Conservation (phyloP, 1,140 invertebrate species). For the Nomia melanderi region DNA sequence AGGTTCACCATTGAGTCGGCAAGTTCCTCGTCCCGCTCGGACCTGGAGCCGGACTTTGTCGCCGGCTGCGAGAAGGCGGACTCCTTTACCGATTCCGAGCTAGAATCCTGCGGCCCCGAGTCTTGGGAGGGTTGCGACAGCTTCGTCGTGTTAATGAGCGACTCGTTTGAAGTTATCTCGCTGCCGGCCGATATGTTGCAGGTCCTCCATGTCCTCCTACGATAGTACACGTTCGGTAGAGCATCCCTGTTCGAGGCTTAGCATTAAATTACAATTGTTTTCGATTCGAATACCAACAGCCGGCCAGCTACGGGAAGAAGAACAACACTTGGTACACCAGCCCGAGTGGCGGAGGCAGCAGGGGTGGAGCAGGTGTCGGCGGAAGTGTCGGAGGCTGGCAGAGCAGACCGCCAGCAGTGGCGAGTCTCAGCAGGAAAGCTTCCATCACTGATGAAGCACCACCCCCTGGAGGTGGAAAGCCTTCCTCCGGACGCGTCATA, state of each 20-base stretch:
- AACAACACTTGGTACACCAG: conserved; percentile 92
- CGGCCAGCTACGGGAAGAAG: conserved; percentile 93
- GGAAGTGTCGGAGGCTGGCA: conserved; percentile 83
- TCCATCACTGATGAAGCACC: conserved; percentile 84
- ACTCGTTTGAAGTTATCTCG: conserved; percentile 80
- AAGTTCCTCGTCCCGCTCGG: conserved; percentile 78
- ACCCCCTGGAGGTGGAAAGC: conserved; percentile 86
- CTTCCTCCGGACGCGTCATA: conserved; percentile 91
- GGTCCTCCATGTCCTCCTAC: conserved; percentile 58
- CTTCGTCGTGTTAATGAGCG: conserved; percentile 81
- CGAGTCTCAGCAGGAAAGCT: conserved; percentile 84
- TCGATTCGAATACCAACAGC: too few relatives aligned
- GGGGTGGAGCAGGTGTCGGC: conserved; percentile 80
- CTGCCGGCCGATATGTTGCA: conserved; percentile 80
- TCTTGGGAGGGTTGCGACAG: conserved; percentile 69
- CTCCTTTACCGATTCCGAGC: conserved; percentile 71
- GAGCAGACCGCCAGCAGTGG: conserved; percentile 88
- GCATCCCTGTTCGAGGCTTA: too few relatives aligned
- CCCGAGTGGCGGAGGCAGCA: conserved; percentile 80
- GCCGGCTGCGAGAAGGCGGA: conserved; percentile 50
- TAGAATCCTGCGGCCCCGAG: conserved; percentile 60
- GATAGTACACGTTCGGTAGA: too few relatives aligned
- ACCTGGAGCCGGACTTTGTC: conserved; percentile 73
- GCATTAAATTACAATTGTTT: too few relatives aligned
- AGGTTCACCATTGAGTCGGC: conserved; percentile 79